Percentiles rank a stretch among this genome's conserved stretches.
phyloP scores from a whole-genome alignment of 2,113 vertebrate genomes.

The Lampris incognitus region DNA sequence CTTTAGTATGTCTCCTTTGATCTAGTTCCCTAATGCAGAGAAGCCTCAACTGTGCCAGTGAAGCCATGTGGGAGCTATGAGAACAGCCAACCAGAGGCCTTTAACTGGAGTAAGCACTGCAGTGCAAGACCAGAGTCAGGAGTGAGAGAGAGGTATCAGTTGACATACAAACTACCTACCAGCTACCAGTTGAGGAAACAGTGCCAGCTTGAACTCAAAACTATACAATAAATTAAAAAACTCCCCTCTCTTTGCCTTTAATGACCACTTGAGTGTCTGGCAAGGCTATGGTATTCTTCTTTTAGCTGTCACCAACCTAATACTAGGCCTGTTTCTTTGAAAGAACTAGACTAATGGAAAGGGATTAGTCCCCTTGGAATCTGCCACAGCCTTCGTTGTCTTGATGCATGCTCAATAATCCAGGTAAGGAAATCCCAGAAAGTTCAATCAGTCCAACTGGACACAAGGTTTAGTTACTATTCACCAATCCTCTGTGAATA shows the following conservation, averaged over 20 bases:
- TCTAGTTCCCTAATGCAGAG: conserved; percentile 56
- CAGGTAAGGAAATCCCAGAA: too few species aligned
- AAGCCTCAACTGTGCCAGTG: conserved; percentile 50
- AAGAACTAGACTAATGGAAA: conserved; percentile 26
- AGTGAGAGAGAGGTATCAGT: background rate
- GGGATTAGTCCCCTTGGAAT: conserved; percentile 63
- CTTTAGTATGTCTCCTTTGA: conserved; percentile 61
- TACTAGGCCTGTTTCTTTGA: conserved; percentile 21
- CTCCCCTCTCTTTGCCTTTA: conserved; percentile 28
- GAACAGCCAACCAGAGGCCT: conserved; percentile 24
- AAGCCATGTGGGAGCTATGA: conserved; percentile 59
- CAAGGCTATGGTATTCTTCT: conserved; percentile 26
- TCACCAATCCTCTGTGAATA: too few species aligned
- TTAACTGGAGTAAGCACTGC: conserved; percentile 27
- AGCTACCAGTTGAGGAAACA: background rate
- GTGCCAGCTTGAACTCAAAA: conserved; percentile 2
- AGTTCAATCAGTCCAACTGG: too few species aligned
- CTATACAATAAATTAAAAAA: conserved; percentile 34
- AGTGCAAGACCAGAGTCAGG: conserved; percentile 25
- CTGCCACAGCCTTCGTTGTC: background rate
- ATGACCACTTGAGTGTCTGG: conserved; percentile 49
- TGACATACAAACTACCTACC: background rate
- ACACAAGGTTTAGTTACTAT: too few species aligned
- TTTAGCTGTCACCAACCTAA: conserved; percentile 27
- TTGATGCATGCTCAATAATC: too few species aligned